phyloP scores from a whole-genome alignment of 2,888 invertebrate genomes.

The Archaeoteleia sp. region DNA sequence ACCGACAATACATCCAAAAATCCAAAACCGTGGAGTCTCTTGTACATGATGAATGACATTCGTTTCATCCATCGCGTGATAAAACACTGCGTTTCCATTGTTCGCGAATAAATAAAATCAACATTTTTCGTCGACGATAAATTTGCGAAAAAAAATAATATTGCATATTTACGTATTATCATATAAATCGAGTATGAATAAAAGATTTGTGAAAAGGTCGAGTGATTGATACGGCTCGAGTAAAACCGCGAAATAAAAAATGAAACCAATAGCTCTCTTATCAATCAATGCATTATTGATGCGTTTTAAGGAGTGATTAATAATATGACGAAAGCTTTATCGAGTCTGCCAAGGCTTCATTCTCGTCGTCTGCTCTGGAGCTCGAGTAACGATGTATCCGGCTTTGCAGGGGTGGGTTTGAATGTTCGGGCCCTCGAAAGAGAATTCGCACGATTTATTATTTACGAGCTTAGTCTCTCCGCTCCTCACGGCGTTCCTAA shows the following conservation, averaged over 20 bases:
- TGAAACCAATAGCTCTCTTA: slow-evolving; percentile 4
- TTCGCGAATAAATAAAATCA: too few species aligned
- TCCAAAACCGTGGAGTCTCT: too few species aligned
- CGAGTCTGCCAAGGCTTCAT: slow-evolving; percentile 29
- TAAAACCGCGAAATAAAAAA: neutral
- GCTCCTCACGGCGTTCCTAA: slow-evolving; percentile 66
- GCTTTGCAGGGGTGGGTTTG: slow-evolving; percentile 35
- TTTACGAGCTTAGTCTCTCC: slow-evolving; percentile 63
- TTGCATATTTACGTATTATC: neutral
- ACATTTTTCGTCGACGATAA: too few species aligned
- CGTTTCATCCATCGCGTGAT: too few species aligned
- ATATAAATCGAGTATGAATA: neutral
- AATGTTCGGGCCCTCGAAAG: slow-evolving; percentile 49
- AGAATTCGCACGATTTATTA: slow-evolving; percentile 62
- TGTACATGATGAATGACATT: too few species aligned
- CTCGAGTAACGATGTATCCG: slow-evolving; percentile 34
- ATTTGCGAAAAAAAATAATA: too few species aligned
- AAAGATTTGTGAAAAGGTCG: neutral
- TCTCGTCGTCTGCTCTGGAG: slow-evolving; percentile 28
- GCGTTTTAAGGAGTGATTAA: slow-evolving; percentile 28
- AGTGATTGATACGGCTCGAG: neutral
- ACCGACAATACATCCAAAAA: too few species aligned
- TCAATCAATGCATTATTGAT: slow-evolving; percentile 26
- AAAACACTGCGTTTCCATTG: too few species aligned
- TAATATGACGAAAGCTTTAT: slow-evolving; percentile 32